Evolutionary conservation across 2,113 vertebrate species (phyloP).

Genomic region (Malaclemys terrapin): DNA sequence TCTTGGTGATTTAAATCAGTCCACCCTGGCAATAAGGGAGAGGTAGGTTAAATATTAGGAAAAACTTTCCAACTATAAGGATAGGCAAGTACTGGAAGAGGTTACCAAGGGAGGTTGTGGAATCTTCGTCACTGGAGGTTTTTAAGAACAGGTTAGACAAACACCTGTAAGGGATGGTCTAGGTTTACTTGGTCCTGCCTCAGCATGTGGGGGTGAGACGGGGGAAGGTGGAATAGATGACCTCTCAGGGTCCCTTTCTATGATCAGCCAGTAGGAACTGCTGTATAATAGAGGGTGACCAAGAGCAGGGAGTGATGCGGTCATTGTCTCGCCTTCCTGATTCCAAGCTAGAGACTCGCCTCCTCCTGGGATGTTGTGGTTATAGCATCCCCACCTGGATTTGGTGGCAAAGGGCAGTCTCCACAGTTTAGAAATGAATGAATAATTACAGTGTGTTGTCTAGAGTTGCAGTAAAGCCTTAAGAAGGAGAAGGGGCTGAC

Average conservation of each 20-base stretch:
- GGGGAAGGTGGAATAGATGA: background rate
- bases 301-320: background rate
- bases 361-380: background rate
- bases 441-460: background rate
- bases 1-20: too few relatives aligned
- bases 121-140: background rate
- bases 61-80: background rate
- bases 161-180: background rate
- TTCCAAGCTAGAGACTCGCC: fast-evolving
- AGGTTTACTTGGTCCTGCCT: background rate
- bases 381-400: fast-evolving
- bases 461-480: background rate
- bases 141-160: background rate
- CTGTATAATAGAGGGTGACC: background rate
- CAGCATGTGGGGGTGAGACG: background rate
- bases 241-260: background rate
- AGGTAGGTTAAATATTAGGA: background rate
- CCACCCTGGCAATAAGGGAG: background rate
- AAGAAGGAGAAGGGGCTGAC: conserved; percentile 2
- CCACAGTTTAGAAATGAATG: background rate
- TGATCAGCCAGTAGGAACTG: background rate
- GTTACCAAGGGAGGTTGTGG: background rate
- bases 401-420: background rate
- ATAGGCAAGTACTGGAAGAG: background rate
- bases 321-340: background rate